phyloP scores from a whole-genome alignment of 2,888 invertebrate species.

The Brenthis daphne region DNA sequence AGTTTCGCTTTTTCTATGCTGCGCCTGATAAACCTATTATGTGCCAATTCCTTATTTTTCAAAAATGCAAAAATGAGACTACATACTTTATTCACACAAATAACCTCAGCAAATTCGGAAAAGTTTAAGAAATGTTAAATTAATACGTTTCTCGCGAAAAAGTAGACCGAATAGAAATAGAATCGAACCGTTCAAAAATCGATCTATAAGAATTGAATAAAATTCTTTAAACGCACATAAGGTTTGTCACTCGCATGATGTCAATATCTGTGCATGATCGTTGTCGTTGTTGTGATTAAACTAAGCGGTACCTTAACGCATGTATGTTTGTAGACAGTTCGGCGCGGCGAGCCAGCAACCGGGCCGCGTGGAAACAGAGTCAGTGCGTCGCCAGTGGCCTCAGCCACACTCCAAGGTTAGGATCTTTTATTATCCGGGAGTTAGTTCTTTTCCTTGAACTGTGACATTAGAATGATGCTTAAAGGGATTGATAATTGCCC shows the following conservation, averaged over 20 bases:
- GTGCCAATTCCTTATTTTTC: not conserved
- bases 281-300: constrained; percentile 42
- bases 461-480: too few relatives aligned
- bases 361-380: constrained; percentile 93
- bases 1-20: constrained; percentile 9
- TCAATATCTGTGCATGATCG: constrained; percentile 38
- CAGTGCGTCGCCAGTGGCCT: constrained; percentile 90
- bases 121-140: too few relatives aligned
- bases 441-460: not conserved
- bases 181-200: too few relatives aligned
- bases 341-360: constrained; percentile 91
- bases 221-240: constrained; percentile 1
- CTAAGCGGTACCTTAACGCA: constrained; percentile 84
- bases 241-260: constrained; percentile 18
- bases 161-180: too few relatives aligned
- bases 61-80: not conserved
- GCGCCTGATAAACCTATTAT: constrained; percentile 14
- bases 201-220: not conserved
- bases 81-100: not conserved
- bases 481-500: too few relatives aligned
- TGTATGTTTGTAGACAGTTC: constrained; percentile 93
- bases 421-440: constrained; percentile 22
- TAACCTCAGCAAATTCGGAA: too few relatives aligned
- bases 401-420: constrained; percentile 77
- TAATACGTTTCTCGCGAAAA: too few relatives aligned